A percentile compares a stretch with the other conserved stretches of the same genome.
Evolutionary conservation across 2,888 invertebrate genomes (phyloP).

Genomic region (Eurytoma californica): DNA sequence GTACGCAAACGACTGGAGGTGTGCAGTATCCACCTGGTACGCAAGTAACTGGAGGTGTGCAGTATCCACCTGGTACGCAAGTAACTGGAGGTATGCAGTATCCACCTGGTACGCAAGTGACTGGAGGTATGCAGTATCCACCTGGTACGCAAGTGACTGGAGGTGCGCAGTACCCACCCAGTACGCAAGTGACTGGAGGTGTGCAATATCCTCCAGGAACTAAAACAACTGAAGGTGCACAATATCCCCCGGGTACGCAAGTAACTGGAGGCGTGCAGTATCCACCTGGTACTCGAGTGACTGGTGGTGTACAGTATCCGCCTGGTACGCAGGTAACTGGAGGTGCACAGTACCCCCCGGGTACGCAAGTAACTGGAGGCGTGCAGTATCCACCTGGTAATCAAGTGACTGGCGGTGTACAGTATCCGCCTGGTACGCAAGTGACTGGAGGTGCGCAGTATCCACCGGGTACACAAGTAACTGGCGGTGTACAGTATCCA

Average conservation of each 20-base stretch:
- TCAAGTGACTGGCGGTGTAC: constrained; percentile 28
- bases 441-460: constrained; percentile 19
- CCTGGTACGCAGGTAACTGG: constrained; percentile 13
- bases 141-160: too few species aligned
- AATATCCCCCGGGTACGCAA: background rate
- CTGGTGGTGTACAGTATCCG: constrained; percentile 33
- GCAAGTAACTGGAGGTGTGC: too few species aligned
- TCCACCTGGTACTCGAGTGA: constrained; percentile 11
- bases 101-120: too few species aligned
- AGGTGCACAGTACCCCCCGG: background rate
- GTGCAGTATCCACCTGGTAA: background rate
- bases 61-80: constrained; percentile 13
- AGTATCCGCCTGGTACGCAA: constrained; percentile 42
- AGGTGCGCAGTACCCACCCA: too few species aligned
- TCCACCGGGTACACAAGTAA: constrained; percentile 37
- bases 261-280: background rate
- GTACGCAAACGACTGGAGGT: too few species aligned
- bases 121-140: too few species aligned
- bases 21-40: too few species aligned
- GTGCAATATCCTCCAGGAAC: too few species aligned
- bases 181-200: background rate
- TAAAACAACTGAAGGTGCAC: too few species aligned
- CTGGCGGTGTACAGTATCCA: background rate
- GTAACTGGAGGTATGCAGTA: too few species aligned
- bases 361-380: background rate